Evolutionary conservation across 2,797 vertebrate genomes (phyloP).

Genomic region (Clarias pachynema): DNA sequence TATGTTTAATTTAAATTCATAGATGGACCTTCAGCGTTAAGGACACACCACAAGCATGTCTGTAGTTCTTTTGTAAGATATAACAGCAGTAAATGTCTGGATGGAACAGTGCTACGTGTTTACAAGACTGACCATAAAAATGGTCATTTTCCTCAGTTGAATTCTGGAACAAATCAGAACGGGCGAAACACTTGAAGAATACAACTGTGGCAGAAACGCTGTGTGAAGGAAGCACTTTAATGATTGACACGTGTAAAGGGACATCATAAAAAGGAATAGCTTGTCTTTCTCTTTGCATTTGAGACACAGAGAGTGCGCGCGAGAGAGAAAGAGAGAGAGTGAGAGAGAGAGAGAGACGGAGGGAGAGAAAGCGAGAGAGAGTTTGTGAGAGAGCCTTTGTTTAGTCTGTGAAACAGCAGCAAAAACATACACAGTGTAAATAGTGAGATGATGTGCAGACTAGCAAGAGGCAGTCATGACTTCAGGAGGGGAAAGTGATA

Average conservation of each 20-base stretch:
- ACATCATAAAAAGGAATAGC: conserved; percentile 21
- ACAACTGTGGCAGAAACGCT: conserved; percentile 16
- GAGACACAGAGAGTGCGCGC: neutral
- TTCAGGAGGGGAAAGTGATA: conserved; percentile 23
- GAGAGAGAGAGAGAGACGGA: neutral
- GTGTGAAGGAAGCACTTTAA: conserved; percentile 34
- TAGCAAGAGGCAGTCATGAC: conserved; percentile 22
- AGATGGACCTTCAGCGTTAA: conserved; percentile 2
- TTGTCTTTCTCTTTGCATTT: conserved; percentile 1
- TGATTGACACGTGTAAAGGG: conserved; percentile 35
- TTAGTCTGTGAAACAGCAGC: conserved; percentile 49
- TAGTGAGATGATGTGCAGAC: conserved; percentile 45
- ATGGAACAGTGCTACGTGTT: neutral
- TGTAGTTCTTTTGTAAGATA: neutral
- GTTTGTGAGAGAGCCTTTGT: conserved; percentile 5
- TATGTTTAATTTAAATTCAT: neutral
- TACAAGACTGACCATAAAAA: conserved; percentile 5
- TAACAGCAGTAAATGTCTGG: conserved; percentile 6
- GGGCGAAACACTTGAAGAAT: neutral
- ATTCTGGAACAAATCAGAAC: neutral
- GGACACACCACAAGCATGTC: neutral
- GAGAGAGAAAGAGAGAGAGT: neutral
- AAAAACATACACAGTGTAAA: conserved; percentile 44
- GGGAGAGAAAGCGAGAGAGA: neutral
- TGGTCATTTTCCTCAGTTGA: neutral